These are phyloP conservation scores for Meda fulgida DNA, from an alignment of 2,797 vertebrate species.

Conservation along the genomic window DNA sequence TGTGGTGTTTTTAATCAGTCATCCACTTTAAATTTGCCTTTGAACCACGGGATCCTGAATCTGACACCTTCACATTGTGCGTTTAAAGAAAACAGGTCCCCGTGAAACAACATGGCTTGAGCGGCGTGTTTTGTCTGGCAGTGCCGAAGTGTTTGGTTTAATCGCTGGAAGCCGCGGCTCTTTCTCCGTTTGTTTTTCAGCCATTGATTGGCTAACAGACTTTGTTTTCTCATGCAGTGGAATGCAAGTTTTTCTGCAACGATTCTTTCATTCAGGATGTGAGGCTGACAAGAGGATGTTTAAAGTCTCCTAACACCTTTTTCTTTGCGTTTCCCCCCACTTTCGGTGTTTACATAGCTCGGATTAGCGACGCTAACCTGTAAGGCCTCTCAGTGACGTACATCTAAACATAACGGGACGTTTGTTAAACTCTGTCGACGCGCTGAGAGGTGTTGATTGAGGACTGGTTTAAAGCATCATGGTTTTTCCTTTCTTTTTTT, in stretches of 20 bases:
- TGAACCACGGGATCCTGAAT: background rate
- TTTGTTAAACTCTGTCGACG: conserved; percentile 53
- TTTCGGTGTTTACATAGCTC: conserved; percentile 46
- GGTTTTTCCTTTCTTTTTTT: background rate
- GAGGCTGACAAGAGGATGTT: conserved; percentile 52
- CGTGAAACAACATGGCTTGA: conserved; percentile 20
- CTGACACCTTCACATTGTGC: conserved; percentile 7
- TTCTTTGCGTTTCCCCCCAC: background rate
- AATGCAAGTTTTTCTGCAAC: conserved; percentile 43
- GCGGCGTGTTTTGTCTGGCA: conserved; percentile 44
- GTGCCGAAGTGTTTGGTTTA: conserved; percentile 34
- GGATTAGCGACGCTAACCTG: conserved; percentile 52
- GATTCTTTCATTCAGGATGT: conserved; percentile 48
- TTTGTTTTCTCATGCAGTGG: conserved; percentile 32
- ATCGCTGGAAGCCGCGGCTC: conserved; percentile 39
- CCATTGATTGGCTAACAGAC: conserved; percentile 42
- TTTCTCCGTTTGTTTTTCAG: conserved; percentile 51
- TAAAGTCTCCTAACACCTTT: conserved; percentile 36
- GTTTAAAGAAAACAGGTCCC: background rate
- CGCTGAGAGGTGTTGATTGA: conserved; percentile 35
- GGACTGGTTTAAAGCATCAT: background rate
- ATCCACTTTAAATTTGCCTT: background rate
- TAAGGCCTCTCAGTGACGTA: conserved; percentile 35
- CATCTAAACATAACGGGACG: conserved; percentile 52
- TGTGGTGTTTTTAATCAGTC: background rate